Evolutionary conservation across 2,113 vertebrate genomes (phyloP).

Genomic region (Hippoglossus stenolepis): DNA sequence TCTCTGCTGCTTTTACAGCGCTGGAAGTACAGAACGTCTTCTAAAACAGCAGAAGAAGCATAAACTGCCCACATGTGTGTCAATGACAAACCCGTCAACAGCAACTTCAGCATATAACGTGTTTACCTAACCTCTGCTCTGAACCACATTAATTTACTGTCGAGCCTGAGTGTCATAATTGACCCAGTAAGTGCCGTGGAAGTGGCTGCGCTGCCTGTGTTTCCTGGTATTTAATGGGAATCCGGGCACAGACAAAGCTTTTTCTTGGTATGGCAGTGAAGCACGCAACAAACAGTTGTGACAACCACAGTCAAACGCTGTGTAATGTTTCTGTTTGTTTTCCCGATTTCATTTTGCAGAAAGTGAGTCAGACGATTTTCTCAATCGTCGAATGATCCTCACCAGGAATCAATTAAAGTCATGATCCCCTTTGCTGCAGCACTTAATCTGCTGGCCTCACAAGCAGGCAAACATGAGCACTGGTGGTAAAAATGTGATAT

Average conservation of each 20-base stretch:
- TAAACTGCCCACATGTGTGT: slow-evolving; percentile 47
- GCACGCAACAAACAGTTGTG: neutral
- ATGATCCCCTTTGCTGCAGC: slow-evolving; percentile 18
- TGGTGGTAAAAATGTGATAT: slow-evolving; percentile 14
- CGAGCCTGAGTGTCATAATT: slow-evolving; percentile 23
- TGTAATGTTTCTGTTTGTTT: slow-evolving; percentile 24
- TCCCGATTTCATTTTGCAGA: slow-evolving; percentile 42
- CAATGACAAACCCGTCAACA: slow-evolving; percentile 57
- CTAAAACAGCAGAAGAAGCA: slow-evolving; percentile 32
- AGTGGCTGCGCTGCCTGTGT: slow-evolving; percentile 5
- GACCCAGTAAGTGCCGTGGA: slow-evolving; percentile 19
- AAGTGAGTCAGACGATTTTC: slow-evolving; percentile 44
- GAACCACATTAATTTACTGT: slow-evolving; percentile 36
- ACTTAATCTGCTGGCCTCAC: neutral
- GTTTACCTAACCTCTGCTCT: slow-evolving; percentile 52
- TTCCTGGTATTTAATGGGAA: slow-evolving; percentile 34
- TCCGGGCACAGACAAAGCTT: neutral
- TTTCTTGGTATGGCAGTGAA: slow-evolving; percentile 14
- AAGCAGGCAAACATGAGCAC: neutral
- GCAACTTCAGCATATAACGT: slow-evolving; percentile 50
- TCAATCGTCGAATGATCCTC: slow-evolving; percentile 24
- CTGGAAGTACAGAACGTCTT: slow-evolving; percentile 26
- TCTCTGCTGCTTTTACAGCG: slow-evolving; percentile 41
- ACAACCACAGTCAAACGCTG: slow-evolving; percentile 9
- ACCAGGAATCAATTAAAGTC: slow-evolving; percentile 47